Percentiles rank a stretch among this genome's conserved stretches.
phyloP scores from a whole-genome alignment of 2,888 invertebrate species.

The Linnaemya vulpina region DNA sequence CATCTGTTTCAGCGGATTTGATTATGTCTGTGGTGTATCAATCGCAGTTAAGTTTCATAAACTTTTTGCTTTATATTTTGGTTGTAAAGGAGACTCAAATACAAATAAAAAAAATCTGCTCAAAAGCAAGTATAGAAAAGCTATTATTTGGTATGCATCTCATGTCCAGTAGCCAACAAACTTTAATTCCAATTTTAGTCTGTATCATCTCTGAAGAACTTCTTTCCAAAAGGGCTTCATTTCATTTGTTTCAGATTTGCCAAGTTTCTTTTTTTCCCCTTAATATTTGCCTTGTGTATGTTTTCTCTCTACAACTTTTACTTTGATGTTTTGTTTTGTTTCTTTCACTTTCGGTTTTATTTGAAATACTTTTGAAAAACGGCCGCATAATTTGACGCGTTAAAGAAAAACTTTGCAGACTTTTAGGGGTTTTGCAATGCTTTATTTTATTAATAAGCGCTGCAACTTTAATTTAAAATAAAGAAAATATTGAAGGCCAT shows the following conservation, averaged over 20 bases:
- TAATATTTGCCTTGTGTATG: slow-evolving; percentile 61
- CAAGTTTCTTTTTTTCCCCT: slow-evolving; percentile 60
- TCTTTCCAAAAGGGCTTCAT: slow-evolving; percentile 49
- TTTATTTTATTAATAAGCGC: slow-evolving; percentile 80
- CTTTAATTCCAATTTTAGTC: slow-evolving; percentile 66
- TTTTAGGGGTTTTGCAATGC: slow-evolving; percentile 77
- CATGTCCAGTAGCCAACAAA: slow-evolving; percentile 64
- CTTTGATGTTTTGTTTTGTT: slow-evolving; percentile 58
- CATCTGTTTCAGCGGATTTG: slow-evolving; percentile 32
- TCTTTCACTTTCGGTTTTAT: slow-evolving; percentile 39
- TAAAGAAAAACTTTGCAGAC: slow-evolving; percentile 79
- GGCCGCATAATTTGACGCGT: slow-evolving; percentile 71
- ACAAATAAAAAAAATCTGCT: slow-evolving; percentile 25
- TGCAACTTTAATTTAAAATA: slow-evolving; percentile 60
- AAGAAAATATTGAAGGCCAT: too few relatives aligned
- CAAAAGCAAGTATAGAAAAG: background rate
- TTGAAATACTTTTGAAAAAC: slow-evolving; percentile 6
- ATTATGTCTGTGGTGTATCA: slow-evolving; percentile 74
- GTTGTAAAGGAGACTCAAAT: slow-evolving; percentile 23
- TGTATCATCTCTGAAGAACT: slow-evolving; percentile 13
- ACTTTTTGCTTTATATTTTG: slow-evolving; percentile 14
- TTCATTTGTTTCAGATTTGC: slow-evolving; percentile 44
- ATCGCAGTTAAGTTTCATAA: slow-evolving; percentile 73
- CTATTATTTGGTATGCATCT: slow-evolving; percentile 59
- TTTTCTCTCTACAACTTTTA: slow-evolving; percentile 49